phyloP scores from a whole-genome alignment of 2,113 vertebrate genomes.

The Artemisiospiza belli region DNA sequence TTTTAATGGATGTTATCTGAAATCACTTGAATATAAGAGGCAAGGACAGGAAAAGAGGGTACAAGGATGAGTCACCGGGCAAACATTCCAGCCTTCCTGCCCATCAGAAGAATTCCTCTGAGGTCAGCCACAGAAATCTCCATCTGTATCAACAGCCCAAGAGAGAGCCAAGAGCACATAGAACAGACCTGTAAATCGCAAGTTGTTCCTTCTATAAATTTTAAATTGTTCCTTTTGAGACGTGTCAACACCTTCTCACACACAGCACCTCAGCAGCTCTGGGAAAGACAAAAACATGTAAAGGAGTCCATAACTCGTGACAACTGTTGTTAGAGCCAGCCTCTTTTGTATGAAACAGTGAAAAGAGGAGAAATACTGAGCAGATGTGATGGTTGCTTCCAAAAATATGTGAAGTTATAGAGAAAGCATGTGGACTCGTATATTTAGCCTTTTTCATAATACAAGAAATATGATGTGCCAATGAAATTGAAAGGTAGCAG shows the following conservation, averaged over 20 bases:
- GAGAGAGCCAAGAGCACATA: background rate
- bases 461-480: background rate
- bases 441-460: background rate
- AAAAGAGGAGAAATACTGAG: background rate
- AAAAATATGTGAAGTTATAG: background rate
- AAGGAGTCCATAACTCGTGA: background rate
- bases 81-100: background rate
- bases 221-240: background rate
- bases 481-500: background rate
- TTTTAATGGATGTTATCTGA: slow-evolving; percentile 11
- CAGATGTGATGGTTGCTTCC: background rate
- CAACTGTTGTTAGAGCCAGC: background rate
- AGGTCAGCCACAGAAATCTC: slow-evolving; percentile 7
- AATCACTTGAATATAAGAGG: background rate
- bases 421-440: background rate
- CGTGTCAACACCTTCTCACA: background rate
- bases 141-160: slow-evolving; percentile 10
- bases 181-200: background rate
- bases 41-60: background rate
- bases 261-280: background rate
- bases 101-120: background rate
- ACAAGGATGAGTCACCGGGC: background rate
- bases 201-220: background rate
- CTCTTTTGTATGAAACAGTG: background rate
- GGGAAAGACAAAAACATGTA: background rate